Base-by-base conservation (phyloP, 2,888 invertebrate species). In the Drosophila mimica region DNA sequence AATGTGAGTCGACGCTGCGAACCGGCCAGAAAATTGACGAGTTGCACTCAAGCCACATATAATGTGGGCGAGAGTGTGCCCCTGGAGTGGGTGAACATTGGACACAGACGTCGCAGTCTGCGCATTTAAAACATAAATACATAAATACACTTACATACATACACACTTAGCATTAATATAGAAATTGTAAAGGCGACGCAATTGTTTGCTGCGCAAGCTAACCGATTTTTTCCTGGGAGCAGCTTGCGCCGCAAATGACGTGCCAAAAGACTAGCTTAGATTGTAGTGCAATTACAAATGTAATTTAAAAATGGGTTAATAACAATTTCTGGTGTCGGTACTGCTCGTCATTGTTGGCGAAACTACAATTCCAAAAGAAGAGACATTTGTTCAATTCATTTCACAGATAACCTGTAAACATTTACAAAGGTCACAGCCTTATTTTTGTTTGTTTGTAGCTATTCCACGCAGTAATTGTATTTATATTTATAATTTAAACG, bases 1-100 rank as follows among this genome's bases (percentile, higher is more conserved):
- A 94, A 95, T 51, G 95, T 96, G 5, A 97, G 96, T 82, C 95
- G 95, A 92, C 94, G 96, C 88, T 97, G 97, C 91, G 97, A 97
- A 93, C 94, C 95, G 51, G 93, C 94, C 0, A 93, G 94, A 52
- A 94, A 94, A 88, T 92, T 97, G 58, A 94, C 94, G 64, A 94
- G 95, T 88, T 97, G 97, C 76, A 74, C 75, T 17, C 77, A 85
- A 33, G 57, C 85, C 43, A 82, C 79, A 57, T 88, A 89, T 59
- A 88, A 88, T 56, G 72, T 85, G 34, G 88, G 79, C 43, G 83
- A 87, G 40, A 88, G 89, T 49, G 88, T 93, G 67, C 93, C 93
- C 11, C 77, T 92, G 40, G 93, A 93, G 80, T 93, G 92, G 93
- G 78, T 89, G 43, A 93, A 93, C 67, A 83, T 93, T 72, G 92